Evolutionary conservation across 2,888 invertebrate genomes (phyloP).

Genomic region (Adineta ricciae): DNA sequence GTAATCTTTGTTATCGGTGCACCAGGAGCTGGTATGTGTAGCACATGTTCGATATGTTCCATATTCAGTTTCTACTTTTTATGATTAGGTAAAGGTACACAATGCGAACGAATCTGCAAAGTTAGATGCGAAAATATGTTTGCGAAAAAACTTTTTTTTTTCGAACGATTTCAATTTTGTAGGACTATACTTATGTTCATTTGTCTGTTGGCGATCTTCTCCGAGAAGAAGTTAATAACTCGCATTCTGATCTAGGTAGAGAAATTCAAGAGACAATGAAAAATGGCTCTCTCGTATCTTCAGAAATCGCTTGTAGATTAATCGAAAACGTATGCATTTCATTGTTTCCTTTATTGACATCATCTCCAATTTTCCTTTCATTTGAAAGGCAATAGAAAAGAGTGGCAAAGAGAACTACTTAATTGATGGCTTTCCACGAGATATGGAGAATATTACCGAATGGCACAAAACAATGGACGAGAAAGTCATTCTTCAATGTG

Average conservation of each 20-base stretch:
- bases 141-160: too few relatives aligned
- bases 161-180: not conserved
- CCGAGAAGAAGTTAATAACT: constrained; percentile 63
- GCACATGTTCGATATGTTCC: not conserved
- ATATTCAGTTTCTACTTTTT: not conserved
- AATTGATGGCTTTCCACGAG: constrained; percentile 94
- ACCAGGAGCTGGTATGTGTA: constrained; percentile 66
- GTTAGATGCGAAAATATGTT: constrained; percentile 38
- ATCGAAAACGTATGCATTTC: constrained; percentile 34
- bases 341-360: not conserved
- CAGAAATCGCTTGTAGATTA: constrained; percentile 88
- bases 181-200: constrained; percentile 48
- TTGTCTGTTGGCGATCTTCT: constrained; percentile 69
- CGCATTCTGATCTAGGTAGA: constrained; percentile 68
- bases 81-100: constrained; percentile 72
- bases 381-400: constrained; percentile 49
- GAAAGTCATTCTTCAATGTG: constrained; percentile 73
- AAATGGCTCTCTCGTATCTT: constrained; percentile 90
- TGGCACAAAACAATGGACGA: constrained; percentile 74
- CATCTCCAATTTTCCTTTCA: too few relatives aligned
- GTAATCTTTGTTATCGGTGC: constrained; percentile 93
- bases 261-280: constrained; percentile 81
- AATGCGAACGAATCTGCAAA: constrained; percentile 73
- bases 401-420: constrained; percentile 58
- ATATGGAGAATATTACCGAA: constrained; percentile 86